Evolutionary conservation across 2,888 invertebrate species (phyloP).

Genomic region (Drosophila aldrichi): DNA sequence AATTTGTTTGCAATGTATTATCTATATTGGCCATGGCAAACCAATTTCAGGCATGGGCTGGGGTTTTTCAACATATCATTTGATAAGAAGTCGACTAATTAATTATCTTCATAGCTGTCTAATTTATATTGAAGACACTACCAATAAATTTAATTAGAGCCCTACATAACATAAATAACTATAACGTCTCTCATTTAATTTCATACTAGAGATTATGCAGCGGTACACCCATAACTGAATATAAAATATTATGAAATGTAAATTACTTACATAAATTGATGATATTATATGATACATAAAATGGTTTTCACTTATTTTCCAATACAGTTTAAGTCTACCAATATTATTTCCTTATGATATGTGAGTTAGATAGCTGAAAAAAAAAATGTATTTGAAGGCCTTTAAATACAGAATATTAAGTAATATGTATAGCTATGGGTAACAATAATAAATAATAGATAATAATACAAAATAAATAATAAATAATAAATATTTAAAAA

Average conservation of each 20-base stretch:
- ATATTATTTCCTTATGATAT: not conserved
- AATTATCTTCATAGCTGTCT: not conserved
- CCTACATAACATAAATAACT: not conserved
- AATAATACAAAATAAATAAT: no score
- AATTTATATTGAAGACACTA: not conserved
- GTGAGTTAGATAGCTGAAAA: not conserved
- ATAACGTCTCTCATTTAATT: no score
- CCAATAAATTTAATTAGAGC: not conserved
- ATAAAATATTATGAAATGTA: not conserved
- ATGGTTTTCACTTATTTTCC: not conserved
- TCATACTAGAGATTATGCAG: no score
- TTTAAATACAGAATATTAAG: no score
- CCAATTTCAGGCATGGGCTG: not conserved
- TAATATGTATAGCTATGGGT: no score
- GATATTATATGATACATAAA: not conserved
- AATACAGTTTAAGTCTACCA: not conserved
- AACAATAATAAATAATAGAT: no score
- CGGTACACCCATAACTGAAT: no score
- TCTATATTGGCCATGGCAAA: not conserved
- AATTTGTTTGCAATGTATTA: not conserved
- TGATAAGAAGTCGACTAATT: not conserved
- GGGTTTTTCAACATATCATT: not conserved
- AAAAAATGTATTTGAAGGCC: not conserved
- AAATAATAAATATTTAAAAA: no score
- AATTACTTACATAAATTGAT: not conserved